Evolutionary conservation across 2,797 vertebrate genomes (phyloP), one percentile per base, ranked within the genome.

Genomic region (Sebastes melanostomus): DNA sequence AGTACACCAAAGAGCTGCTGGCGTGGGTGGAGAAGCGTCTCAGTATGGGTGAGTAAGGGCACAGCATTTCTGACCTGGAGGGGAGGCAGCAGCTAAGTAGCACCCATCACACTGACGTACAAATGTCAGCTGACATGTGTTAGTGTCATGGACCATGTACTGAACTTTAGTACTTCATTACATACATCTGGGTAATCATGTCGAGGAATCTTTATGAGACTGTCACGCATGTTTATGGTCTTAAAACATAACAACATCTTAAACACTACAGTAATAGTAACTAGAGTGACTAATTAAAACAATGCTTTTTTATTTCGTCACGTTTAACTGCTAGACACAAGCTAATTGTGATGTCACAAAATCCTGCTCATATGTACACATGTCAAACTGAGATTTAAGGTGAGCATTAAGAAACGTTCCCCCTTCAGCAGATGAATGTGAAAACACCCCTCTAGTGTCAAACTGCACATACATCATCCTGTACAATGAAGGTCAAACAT

Each of bases 1-100:
- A 99, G 92, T 99, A 99, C 83, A 97, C 96, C 91, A 99, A 99
- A 96, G 98, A 98, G 86, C 94, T 99, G 85, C 95, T 99, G 73
- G 93, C 94, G 14, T 99, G 98, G 98, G 97, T 99, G 94, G 98
- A 99, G 78, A 99, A 98, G 91, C 97, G 97, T 65, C 95, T 99
- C 90, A 97, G 85, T 71, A 88, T 97, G 92, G 98, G 98, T 99
- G 93, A 97, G 98, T 96, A 11, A 14, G 24, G 29, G 24, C 42
- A 36, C 25, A 38, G 6, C 30, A 6, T 54, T 22, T 61, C 3
- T 65, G 4, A 55, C 8, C 22, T 69, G 29, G n/a, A 62, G n/a
- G n/a, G 16, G 22, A 63, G n/a, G 27, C 29, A 73, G 55, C 65
- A 20, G 27, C 9, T 62, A 50, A 67, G 27, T 36, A 20, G 29